Base-by-base conservation (phyloP, 92 coral and sea anemone genomes). In the Parazoanthus atlanticus region DNA sequence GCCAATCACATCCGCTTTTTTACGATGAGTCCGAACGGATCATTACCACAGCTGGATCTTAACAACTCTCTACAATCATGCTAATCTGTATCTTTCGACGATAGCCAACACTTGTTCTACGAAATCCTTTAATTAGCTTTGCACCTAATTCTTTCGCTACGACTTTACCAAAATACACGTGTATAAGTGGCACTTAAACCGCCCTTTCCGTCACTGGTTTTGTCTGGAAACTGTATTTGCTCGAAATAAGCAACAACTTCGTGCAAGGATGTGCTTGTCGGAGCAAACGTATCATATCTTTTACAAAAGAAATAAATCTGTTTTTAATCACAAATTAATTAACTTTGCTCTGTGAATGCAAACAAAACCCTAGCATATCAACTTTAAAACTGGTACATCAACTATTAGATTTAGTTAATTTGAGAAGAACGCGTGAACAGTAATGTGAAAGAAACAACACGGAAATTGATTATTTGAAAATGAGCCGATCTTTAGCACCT, bases 51-150 rank as follows among this genome's bases (percentile, higher is more conserved):
- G 82, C 82, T 49, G 82, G 32, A 30, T 30, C 21, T 78, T 47
- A 78, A 49, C 66, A n/a, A 30, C 65, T 8, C 38, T 43, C 21
- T 72, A 29, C 38, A 8, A 16, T 72, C 40, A 15, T 72, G 34
- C 47, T 78, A 47, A 78, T 49, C 33, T n/a, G 25, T 52, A 47
- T 9, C 65, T 78, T 32, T 78, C n/a, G 82, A 78, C 65, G 66
- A 78, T 49, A 23, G 56, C 25, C 65, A 26, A 29, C 61, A 78
- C 82, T 78, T 49, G 65, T 38, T 75, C 26, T 78, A 47, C 66
- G 41, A 78, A 78, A 78, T 78, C 66, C 82, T 78, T 52, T 78
- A 78, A 46, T 78, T 78, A 47, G 66, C 65, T 78, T 78, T 47
- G 21, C 61, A n/a, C 19, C 81, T 47, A 78, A 78, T 78, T 31